Conservation (phyloP, 2,113 vertebrate genomes). For the Bubo scandiacus region DNA sequence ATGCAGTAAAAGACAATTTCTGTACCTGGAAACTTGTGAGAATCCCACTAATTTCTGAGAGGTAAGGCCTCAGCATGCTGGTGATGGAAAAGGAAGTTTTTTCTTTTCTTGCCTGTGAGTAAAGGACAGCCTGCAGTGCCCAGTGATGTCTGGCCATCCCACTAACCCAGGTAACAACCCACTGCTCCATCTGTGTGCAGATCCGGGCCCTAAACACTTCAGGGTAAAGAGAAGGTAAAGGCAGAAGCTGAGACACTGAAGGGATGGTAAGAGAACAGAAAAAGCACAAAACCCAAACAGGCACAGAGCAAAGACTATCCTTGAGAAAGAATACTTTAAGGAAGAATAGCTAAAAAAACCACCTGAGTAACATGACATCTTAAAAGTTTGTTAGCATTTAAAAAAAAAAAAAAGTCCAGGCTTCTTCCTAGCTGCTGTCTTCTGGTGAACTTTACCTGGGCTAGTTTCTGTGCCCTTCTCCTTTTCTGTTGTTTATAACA, state of each 20-base stretch:
- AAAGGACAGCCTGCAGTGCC: background rate
- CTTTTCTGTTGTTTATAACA: background rate
- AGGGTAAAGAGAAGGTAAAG: background rate
- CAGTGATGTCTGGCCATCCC: background rate
- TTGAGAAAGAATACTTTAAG: background rate
- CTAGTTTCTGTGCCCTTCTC: background rate
- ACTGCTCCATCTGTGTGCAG: background rate
- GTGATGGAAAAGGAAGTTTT: background rate
- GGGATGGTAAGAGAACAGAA: background rate
- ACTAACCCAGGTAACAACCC: background rate
- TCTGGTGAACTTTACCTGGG: background rate
- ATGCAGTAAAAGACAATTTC: background rate
- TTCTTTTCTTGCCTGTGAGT: background rate
- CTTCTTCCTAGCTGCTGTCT: background rate
- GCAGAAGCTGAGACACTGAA: background rate
- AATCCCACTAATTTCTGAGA: background rate
- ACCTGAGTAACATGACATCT: background rate
- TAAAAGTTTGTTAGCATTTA: background rate
- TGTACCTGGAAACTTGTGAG: background rate
- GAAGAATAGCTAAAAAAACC: background rate
- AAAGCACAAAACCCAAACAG: background rate
- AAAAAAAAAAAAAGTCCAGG: background rate
- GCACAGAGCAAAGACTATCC: background rate
- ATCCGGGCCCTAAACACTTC: background rate
- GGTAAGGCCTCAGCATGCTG: background rate